Evolutionary conservation across 1,140 invertebrate genomes (phyloP).

Genomic region (Atta texana): DNA sequence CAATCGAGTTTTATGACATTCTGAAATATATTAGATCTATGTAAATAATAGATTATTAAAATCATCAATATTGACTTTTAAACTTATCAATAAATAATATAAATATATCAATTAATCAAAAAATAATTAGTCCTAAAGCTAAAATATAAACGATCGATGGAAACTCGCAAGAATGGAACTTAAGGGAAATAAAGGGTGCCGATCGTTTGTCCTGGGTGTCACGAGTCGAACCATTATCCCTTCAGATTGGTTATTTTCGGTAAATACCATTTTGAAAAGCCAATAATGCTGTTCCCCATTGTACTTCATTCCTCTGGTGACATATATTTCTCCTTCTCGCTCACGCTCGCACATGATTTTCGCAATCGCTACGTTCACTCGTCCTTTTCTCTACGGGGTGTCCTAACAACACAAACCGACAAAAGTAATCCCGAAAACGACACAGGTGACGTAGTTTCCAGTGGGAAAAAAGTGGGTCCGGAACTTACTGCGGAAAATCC

Average conservation of each 20-base stretch:
- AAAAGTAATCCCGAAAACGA: slow-evolving; percentile 84
- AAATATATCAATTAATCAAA: slow-evolving; percentile 76
- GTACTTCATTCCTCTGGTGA: slow-evolving; percentile 65
- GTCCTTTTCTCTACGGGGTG: slow-evolving; percentile 73
- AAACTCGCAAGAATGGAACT: slow-evolving; percentile 15
- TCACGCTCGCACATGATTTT: slow-evolving; percentile 61
- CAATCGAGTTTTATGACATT: not conserved
- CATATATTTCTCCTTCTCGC: slow-evolving; percentile 68
- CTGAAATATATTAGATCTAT: not conserved
- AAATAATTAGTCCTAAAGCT: slow-evolving; percentile 76
- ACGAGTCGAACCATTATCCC: slow-evolving; percentile 82
- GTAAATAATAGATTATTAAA: not conserved
- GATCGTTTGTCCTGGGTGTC: slow-evolving; percentile 77
- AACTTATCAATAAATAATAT: not conserved
- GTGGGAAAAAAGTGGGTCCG: slow-evolving; percentile 72
- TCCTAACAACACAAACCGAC: slow-evolving; percentile 78
- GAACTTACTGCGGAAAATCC: slow-evolving; percentile 39
- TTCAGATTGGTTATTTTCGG: slow-evolving; percentile 86
- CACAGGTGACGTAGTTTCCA: slow-evolving; percentile 84
- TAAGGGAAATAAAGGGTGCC: slow-evolving; percentile 61
- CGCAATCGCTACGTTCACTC: slow-evolving; percentile 24
- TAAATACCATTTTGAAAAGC: slow-evolving; percentile 87
- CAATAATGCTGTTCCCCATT: slow-evolving; percentile 86
- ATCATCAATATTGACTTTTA: not conserved
- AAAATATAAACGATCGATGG: slow-evolving; percentile 22